These are phyloP conservation scores for Incurvaria masculella DNA, from an alignment of 2,888 invertebrate species.

Conservation along the genomic window DNA sequence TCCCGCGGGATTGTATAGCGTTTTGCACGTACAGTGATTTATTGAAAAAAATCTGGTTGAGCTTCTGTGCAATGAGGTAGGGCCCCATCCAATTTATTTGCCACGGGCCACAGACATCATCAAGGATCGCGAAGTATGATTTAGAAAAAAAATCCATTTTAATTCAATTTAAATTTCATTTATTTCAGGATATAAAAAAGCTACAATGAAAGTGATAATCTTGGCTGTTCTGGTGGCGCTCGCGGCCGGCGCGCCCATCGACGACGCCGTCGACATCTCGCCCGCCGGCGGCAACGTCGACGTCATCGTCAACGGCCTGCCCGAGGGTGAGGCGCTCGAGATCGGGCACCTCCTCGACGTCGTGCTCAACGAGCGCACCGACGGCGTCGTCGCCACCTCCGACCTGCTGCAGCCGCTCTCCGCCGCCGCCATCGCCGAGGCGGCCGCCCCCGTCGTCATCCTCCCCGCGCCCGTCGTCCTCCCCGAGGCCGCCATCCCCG, in stretches of 20 bases:
- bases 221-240: conserved; percentile 31
- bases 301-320: conserved; percentile 31
- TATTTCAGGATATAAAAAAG: not conserved
- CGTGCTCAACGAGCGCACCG: conserved; percentile 26
- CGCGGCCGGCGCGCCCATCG: conserved; percentile 27
- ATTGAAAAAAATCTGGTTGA: too few relatives aligned
- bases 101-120: too few relatives aligned
- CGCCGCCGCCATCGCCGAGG: conserved; percentile 30
- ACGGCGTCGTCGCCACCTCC: conserved; percentile 24
- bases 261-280: conserved; percentile 18
- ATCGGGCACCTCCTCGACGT: conserved; percentile 27
- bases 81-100: too few relatives aligned
- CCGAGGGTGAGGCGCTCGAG: conserved; percentile 30
- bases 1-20: too few relatives aligned
- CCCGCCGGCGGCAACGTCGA: conserved; percentile 26
- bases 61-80: too few relatives aligned
- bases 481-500: conserved; percentile 13
- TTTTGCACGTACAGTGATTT: too few relatives aligned
- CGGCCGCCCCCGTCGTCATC: conserved; percentile 21
- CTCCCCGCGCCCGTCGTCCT: conserved; percentile 13
- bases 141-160: too few relatives aligned
- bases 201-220: conserved; percentile 29
- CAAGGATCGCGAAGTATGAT: too few relatives aligned
- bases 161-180: too few relatives aligned
- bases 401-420: conserved; percentile 30